A percentile compares a stretch with the other conserved stretches of the same genome.
Evolutionary conservation across 2,797 vertebrate genomes (phyloP).

Genomic region (Pyrocephalus nanus): DNA sequence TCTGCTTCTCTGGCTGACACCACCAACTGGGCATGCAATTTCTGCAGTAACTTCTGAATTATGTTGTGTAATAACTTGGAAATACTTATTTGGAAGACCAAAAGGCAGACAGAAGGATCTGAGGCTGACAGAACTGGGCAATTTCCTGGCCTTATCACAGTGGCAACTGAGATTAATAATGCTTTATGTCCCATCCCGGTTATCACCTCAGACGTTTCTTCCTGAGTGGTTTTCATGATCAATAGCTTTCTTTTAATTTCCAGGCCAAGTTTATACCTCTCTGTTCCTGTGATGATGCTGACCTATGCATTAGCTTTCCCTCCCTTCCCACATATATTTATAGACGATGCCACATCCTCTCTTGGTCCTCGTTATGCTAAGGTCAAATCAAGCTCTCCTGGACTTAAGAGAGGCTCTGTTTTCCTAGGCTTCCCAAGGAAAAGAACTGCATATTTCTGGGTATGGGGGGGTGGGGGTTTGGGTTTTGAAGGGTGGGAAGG

Average conservation of each 20-base stretch:
- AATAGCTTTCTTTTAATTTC: neutral
- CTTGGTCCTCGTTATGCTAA: neutral
- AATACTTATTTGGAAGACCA: neutral
- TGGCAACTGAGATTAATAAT: neutral
- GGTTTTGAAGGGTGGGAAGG: neutral
- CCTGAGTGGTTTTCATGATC: neutral
- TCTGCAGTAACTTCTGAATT: neutral
- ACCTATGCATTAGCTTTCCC: neutral
- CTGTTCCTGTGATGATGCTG: neutral
- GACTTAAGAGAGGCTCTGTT: neutral
- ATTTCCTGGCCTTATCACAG: neutral
- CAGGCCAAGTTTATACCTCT: neutral
- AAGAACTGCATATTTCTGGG: neutral
- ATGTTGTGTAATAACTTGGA: neutral
- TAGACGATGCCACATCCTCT: neutral
- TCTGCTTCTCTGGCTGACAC: neutral
- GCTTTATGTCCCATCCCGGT: neutral
- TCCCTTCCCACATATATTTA: neutral
- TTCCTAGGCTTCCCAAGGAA: neutral
- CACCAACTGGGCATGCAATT: fast-evolving
- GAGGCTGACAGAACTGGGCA: neutral
- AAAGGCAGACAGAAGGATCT: neutral
- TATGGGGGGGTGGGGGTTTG: too few species aligned
- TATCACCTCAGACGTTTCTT: neutral
- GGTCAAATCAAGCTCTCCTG: neutral